These are phyloP conservation scores for Lamprotornis superbus DNA, from an alignment of 2,113 vertebrate species.

Conservation along the genomic window DNA sequence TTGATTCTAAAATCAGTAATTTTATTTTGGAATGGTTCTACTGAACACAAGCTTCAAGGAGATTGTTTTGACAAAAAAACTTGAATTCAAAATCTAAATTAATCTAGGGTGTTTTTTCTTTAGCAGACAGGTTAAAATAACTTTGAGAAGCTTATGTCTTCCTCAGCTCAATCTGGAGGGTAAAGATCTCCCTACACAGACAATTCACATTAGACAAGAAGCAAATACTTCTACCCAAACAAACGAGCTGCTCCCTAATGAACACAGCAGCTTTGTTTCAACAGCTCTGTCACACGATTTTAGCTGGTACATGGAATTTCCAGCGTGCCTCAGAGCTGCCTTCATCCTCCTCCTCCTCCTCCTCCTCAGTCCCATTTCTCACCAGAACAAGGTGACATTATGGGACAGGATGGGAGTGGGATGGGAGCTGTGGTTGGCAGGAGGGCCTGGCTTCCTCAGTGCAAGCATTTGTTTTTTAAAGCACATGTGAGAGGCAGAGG, in stretches of 20 bases:
- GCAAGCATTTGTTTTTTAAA: background rate
- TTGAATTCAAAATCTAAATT: background rate
- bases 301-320: background rate
- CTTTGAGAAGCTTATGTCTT: background rate
- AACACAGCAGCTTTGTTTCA: background rate
- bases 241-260: background rate
- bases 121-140: background rate
- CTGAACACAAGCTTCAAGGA: background rate
- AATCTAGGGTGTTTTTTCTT: background rate
- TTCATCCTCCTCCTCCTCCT: background rate
- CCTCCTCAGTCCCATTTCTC: background rate
- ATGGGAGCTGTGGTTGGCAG: constrained; percentile 18
- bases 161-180: background rate
- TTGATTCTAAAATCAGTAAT: background rate
- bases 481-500: background rate
- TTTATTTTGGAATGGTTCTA: background rate
- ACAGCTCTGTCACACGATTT: background rate
- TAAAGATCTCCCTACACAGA: background rate
- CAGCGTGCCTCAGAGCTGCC: background rate
- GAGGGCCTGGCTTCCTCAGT: background rate
- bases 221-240: background rate
- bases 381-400: constrained; percentile 24
- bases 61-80: background rate
- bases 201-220: background rate
- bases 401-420: constrained; percentile 27